phyloP scores from a whole-genome alignment of 2,113 vertebrate genomes.

The Catharus minimus region DNA sequence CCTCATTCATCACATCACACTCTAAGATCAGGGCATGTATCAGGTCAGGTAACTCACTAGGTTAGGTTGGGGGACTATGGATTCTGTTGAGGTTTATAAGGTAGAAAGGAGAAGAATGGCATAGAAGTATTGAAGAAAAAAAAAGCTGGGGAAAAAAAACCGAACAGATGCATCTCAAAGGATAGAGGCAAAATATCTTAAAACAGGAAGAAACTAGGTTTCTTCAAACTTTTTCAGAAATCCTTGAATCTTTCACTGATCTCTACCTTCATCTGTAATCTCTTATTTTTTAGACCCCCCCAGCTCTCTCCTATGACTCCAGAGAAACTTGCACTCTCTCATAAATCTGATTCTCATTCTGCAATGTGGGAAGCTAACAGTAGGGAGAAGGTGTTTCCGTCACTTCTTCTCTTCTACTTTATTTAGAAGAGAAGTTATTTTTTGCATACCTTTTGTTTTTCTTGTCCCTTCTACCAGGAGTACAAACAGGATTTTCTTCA shows the following conservation, averaged over 20 bases:
- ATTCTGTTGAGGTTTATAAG: background rate
- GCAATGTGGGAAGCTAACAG: background rate
- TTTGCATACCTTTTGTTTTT: background rate
- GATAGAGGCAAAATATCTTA: background rate
- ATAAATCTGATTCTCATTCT: background rate
- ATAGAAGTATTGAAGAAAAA: background rate
- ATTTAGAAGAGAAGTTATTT: background rate
- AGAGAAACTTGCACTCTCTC: background rate
- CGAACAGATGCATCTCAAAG: background rate
- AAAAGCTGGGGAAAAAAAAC: background rate
- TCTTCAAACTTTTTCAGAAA: background rate
- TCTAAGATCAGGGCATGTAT: background rate
- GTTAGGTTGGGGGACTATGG: background rate
- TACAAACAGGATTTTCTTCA: background rate
- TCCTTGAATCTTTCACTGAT: background rate
- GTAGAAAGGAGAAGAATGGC: constrained; percentile 13
- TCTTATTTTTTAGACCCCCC: background rate
- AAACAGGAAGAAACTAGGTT: background rate
- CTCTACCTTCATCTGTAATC: background rate
- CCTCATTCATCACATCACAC: constrained; percentile 50
- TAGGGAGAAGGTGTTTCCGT: background rate
- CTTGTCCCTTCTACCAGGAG: background rate
- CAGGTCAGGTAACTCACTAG: constrained; percentile 21
- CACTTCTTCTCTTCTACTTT: background rate
- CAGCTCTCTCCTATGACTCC: background rate